phyloP scores from a whole-genome alignment of 1,140 invertebrate genomes.

The Homarus americanus region DNA sequence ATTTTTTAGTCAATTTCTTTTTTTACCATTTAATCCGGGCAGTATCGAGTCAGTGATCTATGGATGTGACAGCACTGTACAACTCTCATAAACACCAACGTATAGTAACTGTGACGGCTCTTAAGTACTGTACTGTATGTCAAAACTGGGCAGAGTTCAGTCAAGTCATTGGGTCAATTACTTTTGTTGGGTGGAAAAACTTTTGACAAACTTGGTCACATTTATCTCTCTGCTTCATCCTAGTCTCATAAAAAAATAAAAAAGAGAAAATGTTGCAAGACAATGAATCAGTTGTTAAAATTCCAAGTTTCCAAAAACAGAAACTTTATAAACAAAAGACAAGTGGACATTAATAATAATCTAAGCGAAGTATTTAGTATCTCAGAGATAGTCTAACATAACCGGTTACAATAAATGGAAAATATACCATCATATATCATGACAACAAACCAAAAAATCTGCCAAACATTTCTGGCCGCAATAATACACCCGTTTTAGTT shows the following conservation, averaged over 20 bases:
- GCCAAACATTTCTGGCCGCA: constrained; percentile 42
- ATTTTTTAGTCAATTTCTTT: too few species aligned
- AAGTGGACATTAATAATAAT: neutral
- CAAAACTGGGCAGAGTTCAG: too few species aligned
- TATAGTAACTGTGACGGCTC: too few species aligned
- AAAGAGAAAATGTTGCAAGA: neutral
- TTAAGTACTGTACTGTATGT: too few species aligned
- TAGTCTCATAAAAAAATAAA: neutral
- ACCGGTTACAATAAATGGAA: constrained; percentile 9
- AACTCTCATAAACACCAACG: too few species aligned
- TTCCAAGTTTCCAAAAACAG: neutral
- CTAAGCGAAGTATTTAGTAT: neutral
- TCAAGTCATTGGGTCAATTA: too few species aligned
- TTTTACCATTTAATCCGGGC: too few species aligned
- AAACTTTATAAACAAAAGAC: neutral
- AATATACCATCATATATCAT: neutral
- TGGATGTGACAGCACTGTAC: too few species aligned
- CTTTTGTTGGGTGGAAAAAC: too few species aligned
- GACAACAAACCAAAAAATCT: neutral
- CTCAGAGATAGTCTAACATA: neutral
- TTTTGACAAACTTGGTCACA: neutral
- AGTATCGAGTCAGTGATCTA: too few species aligned
- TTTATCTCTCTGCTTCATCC: neutral
- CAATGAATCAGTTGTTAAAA: neutral
- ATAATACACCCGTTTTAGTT: constrained; percentile 49